Base-by-base conservation (phyloP, 92 coral and sea anemone genomes). In the Micromussa lordhowensis region DNA sequence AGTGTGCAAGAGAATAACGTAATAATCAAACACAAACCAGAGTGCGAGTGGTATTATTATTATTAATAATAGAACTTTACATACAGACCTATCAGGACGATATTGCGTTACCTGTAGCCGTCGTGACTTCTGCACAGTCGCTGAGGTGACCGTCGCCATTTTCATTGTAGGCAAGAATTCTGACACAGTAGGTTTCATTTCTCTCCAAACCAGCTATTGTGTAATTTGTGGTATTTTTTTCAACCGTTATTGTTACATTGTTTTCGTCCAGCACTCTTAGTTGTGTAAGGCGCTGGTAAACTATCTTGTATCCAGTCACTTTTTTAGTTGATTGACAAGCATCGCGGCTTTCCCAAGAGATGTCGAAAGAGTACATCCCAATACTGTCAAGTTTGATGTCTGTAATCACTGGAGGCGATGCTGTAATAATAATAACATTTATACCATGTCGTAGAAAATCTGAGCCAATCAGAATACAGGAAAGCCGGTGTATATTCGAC, bases 121-220 rank as follows among this genome's bases (percentile, higher is more conserved):
- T 82, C 28, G 61, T 82, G 17, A 48, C 77, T 1, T 66, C 15
- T 5, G 76, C 17, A 76, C 85, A 82, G 85, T 44, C 26, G 59
- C 58, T 82, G 16, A 26, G 29, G 19, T 44, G 64, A 68, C 76
- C 77, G 16, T 68, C 48, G 15, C 85, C 85, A 66, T 26, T n/a
- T 68, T 66, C 64, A 28, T 82, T 68, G 85, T 44, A 82, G 12
- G 64, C 64, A 5, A 82, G 63, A 68, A 82, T 21, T 19, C 64
- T 6, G 1, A 82, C 77, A 28, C 85, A 82, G 24, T 82, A 82
- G 2, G 85, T 66, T 22, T 26, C 15, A 26, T 40, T 82, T 48
- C 16, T 66, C 75, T 24, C 36, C 77, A 82, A 48, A 19, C 85
- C 77, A 82, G 38, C 17, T 4, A 68, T 26, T 18, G 2, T 44